These are phyloP conservation scores for Cheilosia soror DNA, from an alignment of 2,888 invertebrate species.

Conservation along the genomic window DNA sequence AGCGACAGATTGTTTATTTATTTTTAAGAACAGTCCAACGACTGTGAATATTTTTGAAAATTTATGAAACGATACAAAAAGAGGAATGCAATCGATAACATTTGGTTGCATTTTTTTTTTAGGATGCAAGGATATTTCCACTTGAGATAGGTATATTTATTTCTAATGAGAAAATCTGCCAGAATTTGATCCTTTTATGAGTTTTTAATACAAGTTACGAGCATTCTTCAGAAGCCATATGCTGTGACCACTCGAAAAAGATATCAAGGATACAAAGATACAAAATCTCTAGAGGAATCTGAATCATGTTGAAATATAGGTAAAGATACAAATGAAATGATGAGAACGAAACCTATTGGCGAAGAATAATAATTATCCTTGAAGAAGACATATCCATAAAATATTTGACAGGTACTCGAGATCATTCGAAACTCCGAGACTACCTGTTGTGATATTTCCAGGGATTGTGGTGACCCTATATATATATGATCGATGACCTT, in stretches of 20 bases:
- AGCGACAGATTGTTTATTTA: slow-evolving; percentile 24
- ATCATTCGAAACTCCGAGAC: slow-evolving; percentile 23
- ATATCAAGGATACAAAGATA: slow-evolving; percentile 32
- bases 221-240: slow-evolving; percentile 54
- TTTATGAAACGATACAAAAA: slow-evolving; percentile 16
- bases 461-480: slow-evolving; percentile 31
- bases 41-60: slow-evolving; percentile 26
- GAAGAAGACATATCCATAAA: slow-evolving; percentile 52
- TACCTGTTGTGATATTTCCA: slow-evolving; percentile 64
- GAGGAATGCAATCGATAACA: slow-evolving; percentile 26
- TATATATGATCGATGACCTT: slow-evolving; percentile 64
- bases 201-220: slow-evolving; percentile 60
- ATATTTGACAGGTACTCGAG: slow-evolving; percentile 69
- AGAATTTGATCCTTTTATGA: slow-evolving; percentile 71
- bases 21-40: slow-evolving; percentile 9
- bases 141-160: slow-evolving; percentile 66
- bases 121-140: slow-evolving; percentile 62
- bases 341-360: slow-evolving; percentile 1
- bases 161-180: slow-evolving; percentile 68
- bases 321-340: slow-evolving; percentile 7
- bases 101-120: slow-evolving; percentile 50
- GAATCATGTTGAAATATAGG: slow-evolving; percentile 1
- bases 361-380: slow-evolving; percentile 58
- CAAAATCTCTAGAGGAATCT: slow-evolving; percentile 32
- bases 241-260: slow-evolving; percentile 58